Percentiles rank a stretch among this genome's conserved stretches.
These are phyloP conservation scores for Dinoponera quadriceps DNA, from an alignment of 1,140 invertebrate genomes.

Conservation along the genomic window DNA sequence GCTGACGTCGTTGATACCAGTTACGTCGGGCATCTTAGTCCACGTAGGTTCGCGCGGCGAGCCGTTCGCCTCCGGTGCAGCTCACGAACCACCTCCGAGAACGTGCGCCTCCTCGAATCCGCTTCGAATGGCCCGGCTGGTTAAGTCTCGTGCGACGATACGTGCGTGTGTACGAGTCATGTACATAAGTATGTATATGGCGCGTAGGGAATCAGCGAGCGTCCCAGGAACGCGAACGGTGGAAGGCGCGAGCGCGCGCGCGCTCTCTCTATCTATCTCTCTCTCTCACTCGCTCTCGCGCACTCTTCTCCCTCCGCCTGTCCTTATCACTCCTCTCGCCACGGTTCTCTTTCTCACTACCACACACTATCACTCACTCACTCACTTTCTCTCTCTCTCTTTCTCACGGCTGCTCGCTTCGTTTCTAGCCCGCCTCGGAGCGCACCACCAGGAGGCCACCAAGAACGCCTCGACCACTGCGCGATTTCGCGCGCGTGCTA, in stretches of 20 bases:
- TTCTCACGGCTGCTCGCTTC: constrained; percentile 23
- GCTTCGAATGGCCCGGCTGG: constrained; percentile 50
- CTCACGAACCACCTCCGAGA: constrained; percentile 33
- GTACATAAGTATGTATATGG: not conserved
- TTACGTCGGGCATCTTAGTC: constrained; percentile 75
- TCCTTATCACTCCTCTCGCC: constrained; percentile 51
- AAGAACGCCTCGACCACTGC: constrained; percentile 58
- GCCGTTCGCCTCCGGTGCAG: constrained; percentile 1
- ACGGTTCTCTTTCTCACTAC: constrained; percentile 19
- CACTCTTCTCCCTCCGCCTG: not conserved
- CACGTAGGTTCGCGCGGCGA: constrained; percentile 55
- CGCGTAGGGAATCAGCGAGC: constrained; percentile 72
- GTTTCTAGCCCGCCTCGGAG: constrained; percentile 40
- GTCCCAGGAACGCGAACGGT: constrained; percentile 71
- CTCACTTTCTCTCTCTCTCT: not conserved
- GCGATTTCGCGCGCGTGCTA: constrained; percentile 64
- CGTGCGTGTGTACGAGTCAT: not conserved
- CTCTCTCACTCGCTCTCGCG: constrained; percentile 15
- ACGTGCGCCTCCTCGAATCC: constrained; percentile 3
- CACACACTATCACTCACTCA: constrained; percentile 17
- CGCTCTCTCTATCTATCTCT: not conserved
- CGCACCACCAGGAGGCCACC: constrained; percentile 50
- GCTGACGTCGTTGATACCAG: constrained; percentile 63
- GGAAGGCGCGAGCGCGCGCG: constrained; percentile 32
- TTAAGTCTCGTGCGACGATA: constrained; percentile 51